These are phyloP conservation scores for Lycophotia porphyrea DNA, from an alignment of 2,888 invertebrate genomes.

Conservation along the genomic window DNA sequence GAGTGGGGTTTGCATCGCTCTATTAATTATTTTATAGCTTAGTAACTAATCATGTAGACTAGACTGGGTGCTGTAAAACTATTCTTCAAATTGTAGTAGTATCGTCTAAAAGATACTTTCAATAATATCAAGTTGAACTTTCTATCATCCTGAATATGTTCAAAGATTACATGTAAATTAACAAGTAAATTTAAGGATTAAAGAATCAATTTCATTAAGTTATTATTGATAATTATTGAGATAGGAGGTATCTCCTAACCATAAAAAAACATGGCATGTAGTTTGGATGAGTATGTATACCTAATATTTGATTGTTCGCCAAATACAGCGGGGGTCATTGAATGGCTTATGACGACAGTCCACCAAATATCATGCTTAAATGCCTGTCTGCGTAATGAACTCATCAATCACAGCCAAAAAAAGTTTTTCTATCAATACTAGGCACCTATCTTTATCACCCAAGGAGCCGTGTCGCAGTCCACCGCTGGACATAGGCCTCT, in stretches of 20 bases:
- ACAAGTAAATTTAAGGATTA: background rate
- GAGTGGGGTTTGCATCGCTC: constrained; percentile 10
- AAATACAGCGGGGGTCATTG: constrained; percentile 30
- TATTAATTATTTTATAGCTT: constrained; percentile 12
- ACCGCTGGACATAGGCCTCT: background rate
- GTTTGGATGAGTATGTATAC: background rate
- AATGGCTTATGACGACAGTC: constrained; percentile 26
- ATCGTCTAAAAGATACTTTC: background rate
- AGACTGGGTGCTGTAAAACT: background rate
- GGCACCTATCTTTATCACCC: background rate
- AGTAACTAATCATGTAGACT: background rate
- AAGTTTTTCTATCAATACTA: background rate
- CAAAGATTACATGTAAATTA: no score
- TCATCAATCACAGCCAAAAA: constrained; percentile 4
- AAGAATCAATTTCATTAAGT: background rate
- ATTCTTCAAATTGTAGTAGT: background rate
- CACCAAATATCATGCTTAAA: constrained; percentile 7
- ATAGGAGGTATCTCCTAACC: background rate
- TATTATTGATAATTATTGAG: no score
- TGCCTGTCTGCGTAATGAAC: background rate
- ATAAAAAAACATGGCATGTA: background rate
- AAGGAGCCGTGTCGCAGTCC: background rate
- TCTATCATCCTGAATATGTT: no score
- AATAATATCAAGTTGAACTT: no score
- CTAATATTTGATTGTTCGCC: constrained; percentile 39